Evolutionary conservation across 2,797 vertebrate species (phyloP), one percentile per base, ranked within the genome.

Genomic region (Petrocephalus sullivani): DNA sequence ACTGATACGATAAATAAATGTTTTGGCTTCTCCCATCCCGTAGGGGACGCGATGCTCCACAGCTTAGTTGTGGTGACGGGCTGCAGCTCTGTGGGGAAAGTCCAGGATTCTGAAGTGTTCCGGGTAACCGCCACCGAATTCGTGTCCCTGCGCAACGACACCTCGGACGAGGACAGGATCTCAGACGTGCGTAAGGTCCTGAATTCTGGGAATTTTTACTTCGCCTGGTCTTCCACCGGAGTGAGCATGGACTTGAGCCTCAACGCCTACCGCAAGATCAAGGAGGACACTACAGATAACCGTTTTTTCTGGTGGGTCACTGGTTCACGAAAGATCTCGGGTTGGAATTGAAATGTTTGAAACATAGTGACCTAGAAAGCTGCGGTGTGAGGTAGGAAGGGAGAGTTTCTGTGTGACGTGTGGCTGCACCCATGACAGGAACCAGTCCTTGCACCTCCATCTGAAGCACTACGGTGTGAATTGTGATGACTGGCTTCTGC

Each of bases 91-190:
- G 98, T 98, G 88, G 98, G 98, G 21, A 99, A 98, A 91, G 97
- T 99, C 90, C 98, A 99, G 92, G 98, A 99, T 71, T 99, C 98
- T 0, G 98, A 99, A 93, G 98, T 99, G 58, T 99, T 99, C 92
- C 95, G 98, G 89, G 98, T 99, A 88, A 99, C 97, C n/a, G 97
- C 97, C 91, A 99, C 98, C 0, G 98, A 99, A 54, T 98, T 99
- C 57, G 96, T 99, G 89, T 98, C 98, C 0, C 90, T 99, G 86
- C 96, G 97, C 90, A 95, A 94, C 0, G 98, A 99, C 87, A 95
- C 97, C 0, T 91, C 94, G 0, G 98, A 99, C 2, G 98, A 99
- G 92, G 98, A 99, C 89, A 96, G 97, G 0, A 96, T 99, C 71
- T 93, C 97, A 0, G 98, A 99, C 93, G 97, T 99, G 90, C 96